A percentile compares a stretch with the other conserved stretches of the same genome.
Evolutionary conservation across 2,797 vertebrate species (phyloP).

Genomic region (Spinibarbus caldwelli): DNA sequence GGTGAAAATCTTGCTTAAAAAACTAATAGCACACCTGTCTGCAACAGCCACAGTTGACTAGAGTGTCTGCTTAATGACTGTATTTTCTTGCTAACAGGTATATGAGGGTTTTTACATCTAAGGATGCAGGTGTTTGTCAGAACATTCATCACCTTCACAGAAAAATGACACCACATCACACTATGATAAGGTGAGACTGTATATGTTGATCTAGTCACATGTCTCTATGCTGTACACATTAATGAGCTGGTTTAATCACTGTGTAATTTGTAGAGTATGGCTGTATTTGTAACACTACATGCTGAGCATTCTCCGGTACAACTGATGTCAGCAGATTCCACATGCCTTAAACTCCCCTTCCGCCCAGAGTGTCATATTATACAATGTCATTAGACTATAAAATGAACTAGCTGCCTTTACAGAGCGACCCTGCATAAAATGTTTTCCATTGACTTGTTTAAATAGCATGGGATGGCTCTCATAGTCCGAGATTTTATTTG

Average conservation of each 20-base stretch:
- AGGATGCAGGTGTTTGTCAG: constrained; percentile 19
- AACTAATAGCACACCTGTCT: neutral
- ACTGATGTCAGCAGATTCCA: constrained; percentile 20
- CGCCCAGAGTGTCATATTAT: neutral
- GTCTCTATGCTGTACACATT: neutral
- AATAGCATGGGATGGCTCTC: neutral
- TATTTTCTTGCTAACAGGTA: too few relatives aligned
- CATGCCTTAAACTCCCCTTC: neutral
- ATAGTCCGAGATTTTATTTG: neutral
- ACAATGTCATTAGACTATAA: constrained; percentile 30
- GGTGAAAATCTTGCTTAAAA: neutral
- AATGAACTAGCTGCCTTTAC: constrained; percentile 8
- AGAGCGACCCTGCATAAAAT: constrained; percentile 1
- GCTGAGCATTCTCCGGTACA: neutral
- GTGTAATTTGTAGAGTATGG: neutral
- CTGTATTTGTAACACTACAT: neutral
- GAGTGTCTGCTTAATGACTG: neutral
- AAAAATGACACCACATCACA: neutral
- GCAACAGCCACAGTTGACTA: neutral
- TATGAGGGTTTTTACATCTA: neutral
- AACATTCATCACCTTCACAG: constrained; percentile 6
- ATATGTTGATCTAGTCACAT: constrained; percentile 26
- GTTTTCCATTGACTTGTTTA: constrained; percentile 12
- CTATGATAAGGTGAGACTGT: constrained; percentile 13
- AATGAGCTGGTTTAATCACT: constrained; percentile 28